Evolutionary conservation across 2,888 invertebrate genomes (phyloP).

Genomic region (Heliothis peltigera): DNA sequence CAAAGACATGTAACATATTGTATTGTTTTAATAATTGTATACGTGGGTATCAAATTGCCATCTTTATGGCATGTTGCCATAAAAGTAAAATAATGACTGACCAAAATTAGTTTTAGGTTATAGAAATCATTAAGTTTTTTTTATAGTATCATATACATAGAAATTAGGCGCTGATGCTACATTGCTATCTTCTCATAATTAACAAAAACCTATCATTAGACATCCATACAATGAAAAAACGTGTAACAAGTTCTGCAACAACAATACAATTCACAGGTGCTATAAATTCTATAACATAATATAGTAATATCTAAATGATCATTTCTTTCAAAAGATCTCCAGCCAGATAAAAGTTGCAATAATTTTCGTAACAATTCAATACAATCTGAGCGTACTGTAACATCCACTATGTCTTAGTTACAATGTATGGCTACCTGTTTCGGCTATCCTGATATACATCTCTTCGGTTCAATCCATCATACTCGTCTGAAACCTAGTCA

Average conservation of each 20-base stretch:
- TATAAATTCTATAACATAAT: conserved; percentile 5
- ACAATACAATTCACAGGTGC: conserved; percentile 5
- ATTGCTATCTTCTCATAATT: conserved; percentile 7
- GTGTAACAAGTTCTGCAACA: neutral
- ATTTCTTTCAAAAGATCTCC: conserved; percentile 27
- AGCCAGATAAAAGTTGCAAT: conserved; percentile 46
- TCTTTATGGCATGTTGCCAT: conserved; percentile 55
- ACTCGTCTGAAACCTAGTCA: conserved; percentile 47
- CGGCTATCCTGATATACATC: conserved; percentile 59
- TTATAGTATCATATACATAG: conserved; percentile 36
- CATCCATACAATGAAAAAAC: neutral
- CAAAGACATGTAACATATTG: conserved; percentile 15
- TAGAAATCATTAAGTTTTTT: conserved; percentile 41
- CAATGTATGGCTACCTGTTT: conserved; percentile 39
- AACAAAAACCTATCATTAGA: neutral
- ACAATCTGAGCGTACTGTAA: conserved; percentile 50
- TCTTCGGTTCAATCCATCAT: conserved; percentile 58
- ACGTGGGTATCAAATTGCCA: conserved; percentile 56
- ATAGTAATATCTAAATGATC: conserved; percentile 18
- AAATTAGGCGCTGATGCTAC: conserved; percentile 33
- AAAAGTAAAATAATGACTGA: conserved; percentile 54
- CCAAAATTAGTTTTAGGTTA: conserved; percentile 49
- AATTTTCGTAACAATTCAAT: conserved; percentile 48
- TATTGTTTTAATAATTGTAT: conserved; percentile 27
- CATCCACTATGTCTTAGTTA: conserved; percentile 51